These are phyloP conservation scores for Cygnus olor DNA, from an alignment of 2,797 vertebrate genomes.

Conservation along the genomic window DNA sequence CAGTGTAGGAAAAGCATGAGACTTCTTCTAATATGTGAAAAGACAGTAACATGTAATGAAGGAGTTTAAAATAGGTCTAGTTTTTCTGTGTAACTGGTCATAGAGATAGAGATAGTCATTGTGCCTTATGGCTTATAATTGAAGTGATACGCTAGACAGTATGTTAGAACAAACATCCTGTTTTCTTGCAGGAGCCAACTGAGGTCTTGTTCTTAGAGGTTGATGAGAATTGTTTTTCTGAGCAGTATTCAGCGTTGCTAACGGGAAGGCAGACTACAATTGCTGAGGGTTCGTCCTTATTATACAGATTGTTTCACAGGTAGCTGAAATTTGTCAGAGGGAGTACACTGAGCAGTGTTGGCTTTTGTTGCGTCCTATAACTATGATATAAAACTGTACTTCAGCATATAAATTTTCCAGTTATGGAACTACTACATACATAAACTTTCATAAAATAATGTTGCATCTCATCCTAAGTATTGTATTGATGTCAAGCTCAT, in stretches of 20 bases:
- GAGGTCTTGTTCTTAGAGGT: not conserved
- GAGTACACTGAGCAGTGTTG: too few species aligned
- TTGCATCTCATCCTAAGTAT: too few species aligned
- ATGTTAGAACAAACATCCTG: not conserved
- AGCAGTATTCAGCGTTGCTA: not conserved
- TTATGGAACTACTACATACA: not conserved
- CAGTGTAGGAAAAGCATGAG: not conserved
- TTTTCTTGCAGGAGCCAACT: not conserved
- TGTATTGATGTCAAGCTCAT: not conserved
- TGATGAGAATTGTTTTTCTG: not conserved
- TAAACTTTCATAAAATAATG: not conserved
- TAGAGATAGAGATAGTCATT: not conserved
- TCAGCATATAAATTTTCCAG: not conserved
- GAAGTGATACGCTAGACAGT: not conserved
- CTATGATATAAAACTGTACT: not conserved
- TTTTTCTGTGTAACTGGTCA: not conserved
- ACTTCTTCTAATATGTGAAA: not conserved
- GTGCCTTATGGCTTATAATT: not conserved
- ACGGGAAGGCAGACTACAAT: not conserved
- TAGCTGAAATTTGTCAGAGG: too few species aligned
- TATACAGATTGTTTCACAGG: not conserved
- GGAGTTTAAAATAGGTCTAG: not conserved
- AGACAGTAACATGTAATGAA: not conserved
- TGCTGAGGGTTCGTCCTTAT: not conserved
- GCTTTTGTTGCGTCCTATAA: not conserved